Conservation (phyloP, 2,888 invertebrate genomes). For the Eupithecia centaureata region DNA sequence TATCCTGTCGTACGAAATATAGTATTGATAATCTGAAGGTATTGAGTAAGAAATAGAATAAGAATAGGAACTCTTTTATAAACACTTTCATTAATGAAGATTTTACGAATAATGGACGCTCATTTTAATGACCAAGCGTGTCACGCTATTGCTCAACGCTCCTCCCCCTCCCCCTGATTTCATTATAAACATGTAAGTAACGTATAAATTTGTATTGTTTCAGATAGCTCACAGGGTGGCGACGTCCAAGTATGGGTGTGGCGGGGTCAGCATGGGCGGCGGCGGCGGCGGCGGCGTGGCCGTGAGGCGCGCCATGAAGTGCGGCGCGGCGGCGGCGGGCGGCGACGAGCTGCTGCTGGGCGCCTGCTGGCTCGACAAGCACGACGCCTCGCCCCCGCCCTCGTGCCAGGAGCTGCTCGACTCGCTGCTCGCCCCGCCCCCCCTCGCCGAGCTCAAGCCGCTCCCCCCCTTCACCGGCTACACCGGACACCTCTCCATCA, state of each 20-base stretch:
- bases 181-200: slow-evolving; percentile 24
- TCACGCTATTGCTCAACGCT: no score
- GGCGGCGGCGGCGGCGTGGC: slow-evolving; percentile 67
- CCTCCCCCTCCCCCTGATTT: no score
- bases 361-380: slow-evolving; percentile 88
- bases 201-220: slow-evolving; percentile 51
- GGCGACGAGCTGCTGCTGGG: slow-evolving; percentile 88
- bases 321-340: slow-evolving; percentile 70
- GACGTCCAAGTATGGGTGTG: slow-evolving; percentile 82
- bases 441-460: slow-evolving; percentile 91
- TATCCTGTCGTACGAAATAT: not conserved
- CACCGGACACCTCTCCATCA: slow-evolving; percentile 93
- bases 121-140: no score
- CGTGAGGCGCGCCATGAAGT: slow-evolving; percentile 86
- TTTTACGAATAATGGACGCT: not conserved
- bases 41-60: not conserved
- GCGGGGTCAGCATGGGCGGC: slow-evolving; percentile 74
- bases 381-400: slow-evolving; percentile 72
- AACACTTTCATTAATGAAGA: no score
- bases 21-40: not conserved
- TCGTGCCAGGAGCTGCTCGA: slow-evolving; percentile 88
- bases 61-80: not conserved
- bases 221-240: slow-evolving; percentile 81
- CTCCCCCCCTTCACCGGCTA: slow-evolving; percentile 94
- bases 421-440: slow-evolving; percentile 86